A percentile compares a stretch with the other conserved stretches of the same genome.
Evolutionary conservation across 1,140 invertebrate species (phyloP).

Genomic region (Cherax quadricarinatus): DNA sequence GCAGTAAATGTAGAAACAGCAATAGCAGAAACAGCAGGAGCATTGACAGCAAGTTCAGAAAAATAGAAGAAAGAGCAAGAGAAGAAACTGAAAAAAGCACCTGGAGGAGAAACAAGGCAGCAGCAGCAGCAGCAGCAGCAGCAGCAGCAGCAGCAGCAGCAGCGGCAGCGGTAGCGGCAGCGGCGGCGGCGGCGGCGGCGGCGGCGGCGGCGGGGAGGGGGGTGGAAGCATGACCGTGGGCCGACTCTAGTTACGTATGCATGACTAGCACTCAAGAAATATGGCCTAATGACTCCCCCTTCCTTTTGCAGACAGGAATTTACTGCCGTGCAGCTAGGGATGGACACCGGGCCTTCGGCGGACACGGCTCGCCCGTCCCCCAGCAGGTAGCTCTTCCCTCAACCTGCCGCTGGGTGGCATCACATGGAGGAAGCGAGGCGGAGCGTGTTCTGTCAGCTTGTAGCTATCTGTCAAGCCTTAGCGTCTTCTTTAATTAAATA

Average conservation of each 20-base stretch:
- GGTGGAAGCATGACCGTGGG: not conserved
- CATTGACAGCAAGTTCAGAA: not conserved
- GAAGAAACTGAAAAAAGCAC: not conserved
- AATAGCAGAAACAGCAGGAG: no score
- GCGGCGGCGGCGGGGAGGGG: no score
- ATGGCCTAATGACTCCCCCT: not conserved
- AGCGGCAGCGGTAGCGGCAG: not conserved
- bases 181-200: no score
- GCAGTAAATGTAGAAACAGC: not conserved
- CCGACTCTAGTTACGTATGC: not conserved
- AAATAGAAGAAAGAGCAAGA: not conserved
- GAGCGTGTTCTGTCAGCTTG: no score
- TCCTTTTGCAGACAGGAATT: conserved; percentile 8
- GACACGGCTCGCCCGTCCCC: not conserved
- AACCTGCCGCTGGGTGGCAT: not conserved
- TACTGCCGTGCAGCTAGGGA: not conserved
- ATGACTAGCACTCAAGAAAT: not conserved
- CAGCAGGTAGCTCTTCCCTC: not conserved
- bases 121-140: not conserved
- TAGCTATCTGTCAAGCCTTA: no score
- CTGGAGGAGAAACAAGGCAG: not conserved
- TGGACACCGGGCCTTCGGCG: not conserved
- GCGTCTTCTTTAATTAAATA: no score
- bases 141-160: not conserved
- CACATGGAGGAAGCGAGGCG: no score